phyloP scores from a whole-genome alignment of 2,888 invertebrate species.

The Horisme vitalbata region DNA sequence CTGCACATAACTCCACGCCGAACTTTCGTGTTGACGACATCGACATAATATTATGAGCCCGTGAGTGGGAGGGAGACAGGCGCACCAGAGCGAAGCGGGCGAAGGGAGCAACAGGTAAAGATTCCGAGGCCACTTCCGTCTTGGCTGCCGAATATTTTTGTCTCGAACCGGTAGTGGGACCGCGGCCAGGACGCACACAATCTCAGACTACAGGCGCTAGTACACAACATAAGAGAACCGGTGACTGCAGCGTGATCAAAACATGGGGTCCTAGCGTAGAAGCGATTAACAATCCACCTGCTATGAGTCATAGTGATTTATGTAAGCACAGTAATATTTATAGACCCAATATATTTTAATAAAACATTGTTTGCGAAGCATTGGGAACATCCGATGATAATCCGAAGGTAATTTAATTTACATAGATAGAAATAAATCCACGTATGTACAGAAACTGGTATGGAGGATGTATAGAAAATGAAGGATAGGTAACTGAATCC shows the following conservation, averaged over 20 bases:
- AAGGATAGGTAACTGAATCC: slow-evolving; percentile 1
- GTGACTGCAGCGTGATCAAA: slow-evolving; percentile 39
- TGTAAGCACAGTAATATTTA: background rate
- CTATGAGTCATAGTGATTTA: slow-evolving; percentile 27
- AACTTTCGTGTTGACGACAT: slow-evolving; percentile 45
- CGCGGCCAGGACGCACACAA: slow-evolving; percentile 73
- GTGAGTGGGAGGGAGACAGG: slow-evolving; percentile 63
- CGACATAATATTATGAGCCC: slow-evolving; percentile 48
- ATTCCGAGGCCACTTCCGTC: slow-evolving; percentile 84
- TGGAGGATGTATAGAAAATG: too few species aligned
- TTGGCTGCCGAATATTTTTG: slow-evolving; percentile 83
- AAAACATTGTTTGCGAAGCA: background rate
- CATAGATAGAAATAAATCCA: too few species aligned
- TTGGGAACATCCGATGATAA: slow-evolving; percentile 1
- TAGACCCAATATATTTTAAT: slow-evolving; percentile 6
- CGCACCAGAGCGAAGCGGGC: slow-evolving; percentile 65
- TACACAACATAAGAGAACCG: slow-evolving; percentile 44
- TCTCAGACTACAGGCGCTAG: slow-evolving; percentile 49
- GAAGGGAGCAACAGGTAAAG: slow-evolving; percentile 83
- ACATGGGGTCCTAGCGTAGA: slow-evolving; percentile 35
- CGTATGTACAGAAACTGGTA: too few species aligned
- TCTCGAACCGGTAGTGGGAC: slow-evolving; percentile 82
- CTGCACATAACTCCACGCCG: slow-evolving; percentile 67
- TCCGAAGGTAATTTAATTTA: too few species aligned
- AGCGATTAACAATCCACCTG: slow-evolving; percentile 33